These are phyloP conservation scores for Malacoctenus gilli DNA, from an alignment of 2,797 vertebrate species.

Conservation along the genomic window DNA sequence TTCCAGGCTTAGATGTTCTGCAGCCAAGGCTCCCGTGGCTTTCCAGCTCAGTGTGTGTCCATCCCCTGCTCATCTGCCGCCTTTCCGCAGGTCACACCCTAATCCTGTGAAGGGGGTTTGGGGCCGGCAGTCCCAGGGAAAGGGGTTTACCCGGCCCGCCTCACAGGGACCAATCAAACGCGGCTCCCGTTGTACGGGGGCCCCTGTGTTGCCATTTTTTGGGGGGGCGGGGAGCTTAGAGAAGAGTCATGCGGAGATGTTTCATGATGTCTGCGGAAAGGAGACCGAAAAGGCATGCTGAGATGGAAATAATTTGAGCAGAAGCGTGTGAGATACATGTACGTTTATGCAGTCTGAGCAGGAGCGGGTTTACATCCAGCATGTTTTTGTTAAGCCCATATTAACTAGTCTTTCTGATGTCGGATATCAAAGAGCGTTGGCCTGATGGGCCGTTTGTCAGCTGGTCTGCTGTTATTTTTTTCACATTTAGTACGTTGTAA, in stretches of 20 bases:
- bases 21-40: constrained; percentile 66
- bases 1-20: constrained; percentile 68
- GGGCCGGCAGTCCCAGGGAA: constrained; percentile 51
- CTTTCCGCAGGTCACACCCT: constrained; percentile 66
- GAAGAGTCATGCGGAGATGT: constrained; percentile 26
- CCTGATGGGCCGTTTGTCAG: constrained; percentile 12
- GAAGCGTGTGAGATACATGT: no score
- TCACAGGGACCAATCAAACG: constrained; percentile 76
- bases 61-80: constrained; percentile 68
- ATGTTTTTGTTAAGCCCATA: constrained; percentile 29
- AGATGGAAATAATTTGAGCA: constrained; percentile 14
- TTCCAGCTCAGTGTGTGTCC: constrained; percentile 70
- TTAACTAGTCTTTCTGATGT: constrained; percentile 5
- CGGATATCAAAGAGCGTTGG: constrained; percentile 38
- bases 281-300: constrained; percentile 34
- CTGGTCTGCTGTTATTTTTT: constrained; percentile 31
- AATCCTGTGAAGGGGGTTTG: constrained; percentile 62
- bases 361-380: constrained; percentile 25
- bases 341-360: neutral
- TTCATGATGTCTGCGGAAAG: constrained; percentile 42
- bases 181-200: constrained; percentile 36
- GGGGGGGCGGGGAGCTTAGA: no score
- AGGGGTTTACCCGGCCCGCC: constrained; percentile 52
- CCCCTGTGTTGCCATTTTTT: constrained; percentile 23
- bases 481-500: constrained; percentile 8